phyloP scores from a whole-genome alignment of 1,140 invertebrate genomes.

The Hermetia illucens region DNA sequence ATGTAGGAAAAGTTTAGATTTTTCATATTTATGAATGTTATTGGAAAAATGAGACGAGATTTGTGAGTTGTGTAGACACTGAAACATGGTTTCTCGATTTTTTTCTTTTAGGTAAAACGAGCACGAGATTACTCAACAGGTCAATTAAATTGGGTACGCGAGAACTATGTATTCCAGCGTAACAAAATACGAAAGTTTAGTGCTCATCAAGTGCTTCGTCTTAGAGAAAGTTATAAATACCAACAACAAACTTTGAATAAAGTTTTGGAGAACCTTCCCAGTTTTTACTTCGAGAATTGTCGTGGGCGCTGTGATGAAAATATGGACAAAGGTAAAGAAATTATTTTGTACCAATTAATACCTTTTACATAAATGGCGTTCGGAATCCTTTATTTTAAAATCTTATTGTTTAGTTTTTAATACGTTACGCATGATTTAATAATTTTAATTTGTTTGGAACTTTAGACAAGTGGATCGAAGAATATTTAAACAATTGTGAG shows the following conservation, averaged over 20 bases:
- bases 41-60: too few species aligned
- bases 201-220: conserved; percentile 71
- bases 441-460: not conserved
- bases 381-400: not conserved
- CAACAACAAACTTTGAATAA: conserved; percentile 90
- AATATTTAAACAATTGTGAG: not conserved
- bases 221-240: conserved; percentile 87
- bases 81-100: too few species aligned
- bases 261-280: conserved; percentile 86
- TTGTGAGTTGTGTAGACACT: too few species aligned
- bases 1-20: conserved; percentile 33
- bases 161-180: conserved; percentile 89
- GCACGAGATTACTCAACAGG: conserved; percentile 80
- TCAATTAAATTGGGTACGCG: conserved; percentile 82
- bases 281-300: conserved; percentile 83
- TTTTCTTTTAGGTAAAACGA: conserved; percentile 49
- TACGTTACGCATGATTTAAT: not conserved
- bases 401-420: not conserved
- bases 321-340: conserved; percentile 36
- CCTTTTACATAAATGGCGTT: not conserved
- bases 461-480: not conserved
- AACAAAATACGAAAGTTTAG: conserved; percentile 90
- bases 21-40: not conserved
- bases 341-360: conserved; percentile 17
- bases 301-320: conserved; percentile 65